These are phyloP conservation scores for Manis pentadactyla DNA, from an alignment of 2,797 vertebrate species.

Conservation along the genomic window DNA sequence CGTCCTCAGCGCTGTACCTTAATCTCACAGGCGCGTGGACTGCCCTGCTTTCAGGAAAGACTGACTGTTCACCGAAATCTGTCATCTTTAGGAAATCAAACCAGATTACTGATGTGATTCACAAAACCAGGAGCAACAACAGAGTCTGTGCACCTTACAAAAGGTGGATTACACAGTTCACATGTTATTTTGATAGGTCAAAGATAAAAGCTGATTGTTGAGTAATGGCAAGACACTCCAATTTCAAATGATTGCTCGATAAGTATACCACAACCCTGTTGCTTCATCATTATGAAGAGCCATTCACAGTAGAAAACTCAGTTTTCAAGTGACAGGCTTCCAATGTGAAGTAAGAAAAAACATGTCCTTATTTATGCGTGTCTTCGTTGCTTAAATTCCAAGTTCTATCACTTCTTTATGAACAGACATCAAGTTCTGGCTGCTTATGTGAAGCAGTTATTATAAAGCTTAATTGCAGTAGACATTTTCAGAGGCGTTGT, in stretches of 20 bases:
- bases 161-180: conserved; percentile 96
- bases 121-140: conserved; percentile 96
- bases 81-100: conserved; percentile 95
- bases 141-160: conserved; percentile 93
- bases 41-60: conserved; percentile 84
- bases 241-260: conserved; percentile 91
- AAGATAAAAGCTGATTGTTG: conserved; percentile 95
- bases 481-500: conserved; percentile 57
- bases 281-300: conserved; percentile 85
- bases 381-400: conserved; percentile 57
- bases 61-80: conserved; percentile 91
- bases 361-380: background rate
- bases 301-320: conserved; percentile 78
- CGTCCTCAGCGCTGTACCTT: conserved; percentile 88
- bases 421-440: conserved; percentile 57
- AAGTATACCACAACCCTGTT: conserved; percentile 88
- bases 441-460: conserved; percentile 39
- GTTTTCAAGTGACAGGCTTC: conserved; percentile 75
- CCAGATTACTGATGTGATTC: conserved; percentile 93
- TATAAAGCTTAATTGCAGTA: conserved; percentile 57
- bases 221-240: conserved; percentile 91
- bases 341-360: conserved; percentile 47
- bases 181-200: conserved; percentile 95
- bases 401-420: conserved; percentile 56
- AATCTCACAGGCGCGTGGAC: conserved; percentile 88